Conservation (phyloP, 30 jellyfish, hydroid and myxozoan species). For the Mastigias papua region DNA sequence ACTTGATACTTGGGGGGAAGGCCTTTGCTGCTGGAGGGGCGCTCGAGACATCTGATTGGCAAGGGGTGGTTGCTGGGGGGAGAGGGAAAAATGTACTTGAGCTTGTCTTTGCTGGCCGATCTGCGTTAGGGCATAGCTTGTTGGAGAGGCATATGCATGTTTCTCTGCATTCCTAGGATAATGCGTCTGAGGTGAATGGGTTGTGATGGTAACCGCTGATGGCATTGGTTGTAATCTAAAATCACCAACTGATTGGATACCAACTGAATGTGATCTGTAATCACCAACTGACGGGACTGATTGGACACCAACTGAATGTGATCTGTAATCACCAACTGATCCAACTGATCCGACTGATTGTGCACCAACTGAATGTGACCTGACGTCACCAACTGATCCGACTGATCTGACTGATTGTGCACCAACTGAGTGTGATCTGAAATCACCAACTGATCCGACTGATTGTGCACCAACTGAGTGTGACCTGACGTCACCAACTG, state of each 20-base stretch:
- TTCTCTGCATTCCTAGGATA: neutral
- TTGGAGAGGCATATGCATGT: neutral
- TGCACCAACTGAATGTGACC: no score
- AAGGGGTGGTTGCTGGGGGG: conserved; percentile 44
- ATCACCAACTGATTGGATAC: neutral
- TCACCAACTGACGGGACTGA: conserved; percentile 13
- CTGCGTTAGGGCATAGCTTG: no score
- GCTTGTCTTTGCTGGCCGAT: no score
- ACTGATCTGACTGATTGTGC: no score
- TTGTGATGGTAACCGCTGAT: neutral
- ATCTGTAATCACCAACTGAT: no score
- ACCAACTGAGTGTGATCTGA: no score
- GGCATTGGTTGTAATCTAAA: neutral
- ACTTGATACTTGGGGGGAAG: neutral
- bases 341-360: no score
- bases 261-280: neutral
- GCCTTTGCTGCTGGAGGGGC: neutral
- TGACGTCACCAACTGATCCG: no score
- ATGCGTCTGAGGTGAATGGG: neutral
- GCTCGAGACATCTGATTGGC: neutral
- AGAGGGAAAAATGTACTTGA: neutral
- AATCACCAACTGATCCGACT: no score
- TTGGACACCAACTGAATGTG: no score
- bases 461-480: no score
- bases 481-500: no score